Base-by-base conservation (phyloP, 2,888 invertebrate species). In the Drosophila kanekoi region DNA sequence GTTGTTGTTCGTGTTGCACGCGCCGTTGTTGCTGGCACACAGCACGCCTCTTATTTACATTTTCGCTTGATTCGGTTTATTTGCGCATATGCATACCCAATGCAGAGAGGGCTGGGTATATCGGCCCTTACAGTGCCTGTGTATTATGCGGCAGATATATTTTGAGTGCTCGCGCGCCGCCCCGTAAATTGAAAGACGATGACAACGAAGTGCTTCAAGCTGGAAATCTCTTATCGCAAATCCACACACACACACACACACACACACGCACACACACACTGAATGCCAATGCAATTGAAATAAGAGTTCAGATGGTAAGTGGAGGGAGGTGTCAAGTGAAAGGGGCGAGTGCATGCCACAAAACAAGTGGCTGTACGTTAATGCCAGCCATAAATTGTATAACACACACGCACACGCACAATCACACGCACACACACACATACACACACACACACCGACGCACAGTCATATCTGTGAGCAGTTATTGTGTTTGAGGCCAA, bases 61-160 rank as follows among this genome's bases (percentile, higher is more conserved):
- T 88, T 86, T 79, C 79, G 77, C 79, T 83, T 84, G 89, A 86
- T 86, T 88, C 81, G 75, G 75, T 82, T 87, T 89, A 85, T 89
- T 82, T 89, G 72, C 71, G 51, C 73, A 81, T 84, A 87, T 81
- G 85, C 52, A 78, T 63, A 48, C 23, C 41, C 41, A 28, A 18
- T 23, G 18, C n/a, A 16, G 1, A 14, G 16, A 5, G n/a, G 10
- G 5, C 14, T 13, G 32, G 18, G 33, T n/a, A 45, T 13, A 28
- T 13, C 35, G 32, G 54, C n/a, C 64, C 35, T 45, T 35, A 32
- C 16, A 13, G 48, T 16, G 48, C 18, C 28, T 18, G 35, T 35
- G 52, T 44, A 54, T 44, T 77, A 72, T 58, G 62, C 38, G 40
- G 59, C 62, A 67, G 67, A 68, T 57, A 56, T 72, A 60, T 72